Evolutionary conservation across 1,140 invertebrate genomes (phyloP).

Genomic region (Orchestia grillus): DNA sequence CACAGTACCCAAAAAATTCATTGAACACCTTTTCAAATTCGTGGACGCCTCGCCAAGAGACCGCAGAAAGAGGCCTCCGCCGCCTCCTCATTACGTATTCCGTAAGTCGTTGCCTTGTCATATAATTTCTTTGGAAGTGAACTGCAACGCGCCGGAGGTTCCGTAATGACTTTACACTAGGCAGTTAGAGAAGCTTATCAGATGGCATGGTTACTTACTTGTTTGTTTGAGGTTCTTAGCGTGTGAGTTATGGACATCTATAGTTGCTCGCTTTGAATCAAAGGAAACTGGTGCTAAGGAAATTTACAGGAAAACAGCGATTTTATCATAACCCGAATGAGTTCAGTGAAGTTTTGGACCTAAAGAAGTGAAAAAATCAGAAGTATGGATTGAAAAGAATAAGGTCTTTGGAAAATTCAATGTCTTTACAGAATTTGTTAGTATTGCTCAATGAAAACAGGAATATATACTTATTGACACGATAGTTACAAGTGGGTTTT

Average conservation of each 20-base stretch:
- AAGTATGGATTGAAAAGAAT: neutral
- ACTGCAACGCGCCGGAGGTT: conserved; percentile 34
- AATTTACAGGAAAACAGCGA: neutral
- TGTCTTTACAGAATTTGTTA: neutral
- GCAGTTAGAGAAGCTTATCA: conserved; percentile 42
- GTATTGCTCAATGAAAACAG: too few species aligned
- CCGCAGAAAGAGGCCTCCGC: neutral
- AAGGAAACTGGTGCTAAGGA: neutral
- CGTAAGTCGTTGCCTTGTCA: conserved; percentile 37
- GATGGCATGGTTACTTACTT: conserved; percentile 27
- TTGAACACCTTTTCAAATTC: neutral
- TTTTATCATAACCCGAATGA: neutral
- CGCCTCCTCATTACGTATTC: conserved; percentile 28
- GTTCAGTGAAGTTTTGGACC: neutral
- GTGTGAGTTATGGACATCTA: neutral
- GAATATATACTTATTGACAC: too few species aligned
- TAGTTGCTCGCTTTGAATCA: neutral
- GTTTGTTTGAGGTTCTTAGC: neutral
- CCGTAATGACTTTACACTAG: conserved; percentile 28
- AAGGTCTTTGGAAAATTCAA: neutral
- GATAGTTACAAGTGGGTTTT: too few species aligned
- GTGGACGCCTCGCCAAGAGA: neutral
- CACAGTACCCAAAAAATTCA: too few species aligned
- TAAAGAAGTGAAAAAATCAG: neutral
- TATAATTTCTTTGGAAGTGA: neutral